Conservation (phyloP, 2,797 vertebrate species). For the Intellagama lesueurii region DNA sequence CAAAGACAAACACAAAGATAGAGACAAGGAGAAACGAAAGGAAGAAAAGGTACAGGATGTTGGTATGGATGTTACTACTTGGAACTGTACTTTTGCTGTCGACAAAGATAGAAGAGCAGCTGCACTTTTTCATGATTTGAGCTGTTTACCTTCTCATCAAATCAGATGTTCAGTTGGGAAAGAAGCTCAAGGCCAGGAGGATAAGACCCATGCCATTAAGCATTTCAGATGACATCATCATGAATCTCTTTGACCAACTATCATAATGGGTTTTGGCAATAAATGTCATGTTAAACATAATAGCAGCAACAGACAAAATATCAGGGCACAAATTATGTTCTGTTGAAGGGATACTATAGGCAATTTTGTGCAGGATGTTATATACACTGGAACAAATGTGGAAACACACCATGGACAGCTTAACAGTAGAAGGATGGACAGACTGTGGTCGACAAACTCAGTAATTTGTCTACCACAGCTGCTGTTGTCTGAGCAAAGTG, state of each 20-base stretch:
- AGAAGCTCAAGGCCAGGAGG: neutral
- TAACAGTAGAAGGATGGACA: conserved; percentile 5
- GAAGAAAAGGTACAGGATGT: conserved; percentile 87
- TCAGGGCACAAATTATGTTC: neutral
- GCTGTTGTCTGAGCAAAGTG: neutral
- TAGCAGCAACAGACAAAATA: neutral
- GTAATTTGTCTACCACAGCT: neutral
- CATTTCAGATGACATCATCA: neutral
- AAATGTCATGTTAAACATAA: conserved; percentile 17
- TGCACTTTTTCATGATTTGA: neutral
- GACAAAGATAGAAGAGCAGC: conserved; percentile 3
- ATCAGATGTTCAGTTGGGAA: neutral
- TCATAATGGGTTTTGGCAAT: neutral
- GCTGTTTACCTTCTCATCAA: neutral
- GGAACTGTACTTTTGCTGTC: neutral
- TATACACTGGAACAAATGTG: neutral
- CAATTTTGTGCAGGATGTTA: neutral
- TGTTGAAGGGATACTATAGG: neutral
- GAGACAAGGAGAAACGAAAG: conserved; percentile 89
- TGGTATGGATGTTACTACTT: conserved; percentile 27
- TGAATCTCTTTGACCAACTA: too few relatives aligned
- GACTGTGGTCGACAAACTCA: neutral
- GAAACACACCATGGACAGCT: neutral
- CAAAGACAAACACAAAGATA: conserved; percentile 85
- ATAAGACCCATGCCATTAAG: neutral